Base-by-base conservation (phyloP, 2,113 vertebrate genomes). In the Saimiri boliviensis region DNA sequence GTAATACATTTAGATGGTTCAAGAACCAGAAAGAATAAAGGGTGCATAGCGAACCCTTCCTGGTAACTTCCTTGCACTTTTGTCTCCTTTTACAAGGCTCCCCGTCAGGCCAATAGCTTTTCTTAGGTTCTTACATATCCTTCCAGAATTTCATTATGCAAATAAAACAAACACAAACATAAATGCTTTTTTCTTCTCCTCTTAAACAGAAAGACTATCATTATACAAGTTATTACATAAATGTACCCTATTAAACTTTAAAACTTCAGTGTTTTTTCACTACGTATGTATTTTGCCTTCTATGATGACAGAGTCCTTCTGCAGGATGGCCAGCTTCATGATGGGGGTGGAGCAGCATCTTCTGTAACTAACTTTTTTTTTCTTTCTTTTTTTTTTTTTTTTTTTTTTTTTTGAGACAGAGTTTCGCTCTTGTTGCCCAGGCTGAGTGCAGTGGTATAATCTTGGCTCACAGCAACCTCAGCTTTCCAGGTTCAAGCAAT, bases 191-290 rank as follows among this genome's bases (percentile, higher is more conserved):
- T 37, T 49, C 11, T 32, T 12, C 32, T 49, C 8, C 32, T 91
- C 89, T 96, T 91, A 92, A 86, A 88, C 14, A n/a, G 77, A 74
- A 42, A 49, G 47, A 30, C 19, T 76, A 68, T 63, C 52, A 56
- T 45, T 56, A 56, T 16, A n/a, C 6, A 89, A 70, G 49, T 66
- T 91, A 89, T 74, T 63, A 54, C 16, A 47, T 84, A 81, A 87
- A 80, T 35, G 90, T 30, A 49, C 19, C 21, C 70, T 68, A 87
- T 42, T 79, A 82, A 54, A 66, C 45, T 32, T 94, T 77, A 85
- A 56, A 68, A 66, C 42, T 54, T 66, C 21, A 7, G 1, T 70
- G 68, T 70, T 76, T 88, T 60, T 30, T 37, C 27, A 63, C 47
- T 9, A 73, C 49, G 54, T 77, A 32, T 17, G 6, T n/a, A 27